These are phyloP conservation scores for Agonopterix alstromeriana DNA, from an alignment of 2,888 invertebrate species.

Conservation along the genomic window DNA sequence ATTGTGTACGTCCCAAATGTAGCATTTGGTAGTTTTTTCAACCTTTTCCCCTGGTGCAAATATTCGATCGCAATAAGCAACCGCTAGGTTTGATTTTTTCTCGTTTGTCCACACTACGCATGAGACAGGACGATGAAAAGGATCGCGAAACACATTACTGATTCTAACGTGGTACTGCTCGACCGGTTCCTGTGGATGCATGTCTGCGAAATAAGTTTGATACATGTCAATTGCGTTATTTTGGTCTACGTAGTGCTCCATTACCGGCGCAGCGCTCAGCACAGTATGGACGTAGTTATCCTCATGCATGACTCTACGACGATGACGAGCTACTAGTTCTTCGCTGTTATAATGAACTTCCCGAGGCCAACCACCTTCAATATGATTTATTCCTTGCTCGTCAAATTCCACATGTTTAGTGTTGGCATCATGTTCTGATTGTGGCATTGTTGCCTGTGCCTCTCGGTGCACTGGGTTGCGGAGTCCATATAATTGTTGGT, in stretches of 20 bases:
- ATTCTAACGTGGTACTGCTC: slow-evolving; percentile 77
- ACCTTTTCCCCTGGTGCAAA: slow-evolving; percentile 15
- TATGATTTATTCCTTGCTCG: slow-evolving; percentile 82
- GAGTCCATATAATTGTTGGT: slow-evolving; percentile 61
- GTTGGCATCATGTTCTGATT: slow-evolving; percentile 75
- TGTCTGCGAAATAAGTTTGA: slow-evolving; percentile 81
- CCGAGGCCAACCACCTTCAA: slow-evolving; percentile 91
- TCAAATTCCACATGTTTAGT: slow-evolving; percentile 77
- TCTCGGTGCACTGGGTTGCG: slow-evolving; percentile 69
- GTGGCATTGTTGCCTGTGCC: slow-evolving; percentile 61
- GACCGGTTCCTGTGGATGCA: slow-evolving; percentile 64
- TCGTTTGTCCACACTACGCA: slow-evolving; percentile 85
- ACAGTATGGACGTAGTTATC: slow-evolving; percentile 83
- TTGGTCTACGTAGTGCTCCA: slow-evolving; percentile 83
- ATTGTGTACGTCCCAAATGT: slow-evolving; percentile 80
- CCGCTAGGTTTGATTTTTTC: slow-evolving; percentile 77
- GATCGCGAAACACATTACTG: slow-evolving; percentile 82
- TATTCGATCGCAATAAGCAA: slow-evolving; percentile 73
- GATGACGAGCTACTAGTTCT: slow-evolving; percentile 83
- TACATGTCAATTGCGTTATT: slow-evolving; percentile 90
- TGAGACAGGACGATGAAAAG: slow-evolving; percentile 64
- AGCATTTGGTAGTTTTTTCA: slow-evolving; percentile 21
- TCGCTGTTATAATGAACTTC: slow-evolving; percentile 80
- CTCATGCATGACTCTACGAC: slow-evolving; percentile 88
- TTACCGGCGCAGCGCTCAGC: slow-evolving; percentile 67